Base-by-base conservation (phyloP, 1,140 invertebrate species). In the Xylocopa sonorina region DNA sequence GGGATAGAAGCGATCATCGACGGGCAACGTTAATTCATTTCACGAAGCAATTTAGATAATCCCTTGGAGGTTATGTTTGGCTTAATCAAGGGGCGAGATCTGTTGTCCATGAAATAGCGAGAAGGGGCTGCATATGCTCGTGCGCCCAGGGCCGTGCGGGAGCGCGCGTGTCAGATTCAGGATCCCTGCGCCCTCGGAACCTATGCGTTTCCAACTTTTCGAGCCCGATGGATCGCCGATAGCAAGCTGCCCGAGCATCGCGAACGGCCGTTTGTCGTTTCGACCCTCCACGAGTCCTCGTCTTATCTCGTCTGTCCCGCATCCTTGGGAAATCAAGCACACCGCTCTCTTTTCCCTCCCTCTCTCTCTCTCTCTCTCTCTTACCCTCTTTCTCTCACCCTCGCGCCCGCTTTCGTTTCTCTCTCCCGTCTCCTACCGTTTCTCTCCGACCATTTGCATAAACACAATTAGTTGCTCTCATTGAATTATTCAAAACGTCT, bases 401-500 rank as follows among this genome's bases (percentile, higher is more conserved):
- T 43, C 62, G 32, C 18, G n/a, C 21, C 34, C 21, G 21, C 6
- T 27, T 71, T 24, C n/a, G 18, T n/a, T n/a, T n/a, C n/a, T n/a
- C n/a, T n/a, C n/a, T n/a, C n/a, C n/a, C n/a, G n/a, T 27, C 43
- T n/a, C 3, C 16, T 1, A n/a, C n/a, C n/a, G n/a, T n/a, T 21
- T 29, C 2, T 2, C 57, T 55, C 24, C 41, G 55, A 41, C 60
- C 73, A 92, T 91, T 92, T 91, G 89, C 91, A 92, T 92, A 90
- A 91, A 92, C 87, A 92, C 91, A 92, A 91, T 92, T 92, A 92
- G 90, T 88, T 89, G 87, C 86, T 89, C 80, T 88, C 88, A 89
- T 92, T 91, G 91, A 92, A 92, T 92, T 92, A 92, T 92, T 92
- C 90, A 92, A 88, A 92, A 89, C 84, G 83, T 67, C 73, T 58